These are phyloP conservation scores for Elaeidobius kamerunicus DNA, from an alignment of 2,888 invertebrate genomes.

Conservation along the genomic window DNA sequence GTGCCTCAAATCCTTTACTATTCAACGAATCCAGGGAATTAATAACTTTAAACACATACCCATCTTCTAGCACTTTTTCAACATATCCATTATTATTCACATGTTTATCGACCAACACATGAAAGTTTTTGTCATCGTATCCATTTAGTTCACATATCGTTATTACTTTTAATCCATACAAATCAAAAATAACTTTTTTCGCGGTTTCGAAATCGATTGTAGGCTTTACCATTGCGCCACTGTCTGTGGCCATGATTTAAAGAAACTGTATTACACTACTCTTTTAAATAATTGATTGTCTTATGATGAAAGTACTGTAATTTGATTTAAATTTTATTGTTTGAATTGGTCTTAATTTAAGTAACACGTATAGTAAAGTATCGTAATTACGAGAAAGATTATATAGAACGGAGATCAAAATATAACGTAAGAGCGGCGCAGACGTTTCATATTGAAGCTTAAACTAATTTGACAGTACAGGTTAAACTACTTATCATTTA, in stretches of 20 bases:
- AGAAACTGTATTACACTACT: neutral
- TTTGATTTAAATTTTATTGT: no score
- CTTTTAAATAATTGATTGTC: no score
- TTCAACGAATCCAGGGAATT: conserved; percentile 79
- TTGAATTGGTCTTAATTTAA: no score
- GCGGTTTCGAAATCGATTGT: conserved; percentile 49
- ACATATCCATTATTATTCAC: conserved; percentile 55
- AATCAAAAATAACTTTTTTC: conserved; percentile 53
- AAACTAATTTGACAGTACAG: no score
- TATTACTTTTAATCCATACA: conserved; percentile 62
- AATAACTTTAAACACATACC: conserved; percentile 79
- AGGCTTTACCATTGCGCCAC: conserved; percentile 2
- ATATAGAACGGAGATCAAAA: no score
- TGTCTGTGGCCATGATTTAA: neutral
- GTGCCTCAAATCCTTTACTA: conserved; percentile 64
- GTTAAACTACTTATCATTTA: no score
- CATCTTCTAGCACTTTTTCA: conserved; percentile 48
- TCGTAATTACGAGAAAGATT: no score
- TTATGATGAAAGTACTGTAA: no score
- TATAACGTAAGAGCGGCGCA: no score
- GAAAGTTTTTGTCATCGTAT: conserved; percentile 79
- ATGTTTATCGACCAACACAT: conserved; percentile 55
- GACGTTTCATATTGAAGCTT: no score
- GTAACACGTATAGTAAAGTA: no score
- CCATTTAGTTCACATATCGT: conserved; percentile 63